Conservation (phyloP, 92 coral and sea anemone species). For the Porites cylindrica region DNA sequence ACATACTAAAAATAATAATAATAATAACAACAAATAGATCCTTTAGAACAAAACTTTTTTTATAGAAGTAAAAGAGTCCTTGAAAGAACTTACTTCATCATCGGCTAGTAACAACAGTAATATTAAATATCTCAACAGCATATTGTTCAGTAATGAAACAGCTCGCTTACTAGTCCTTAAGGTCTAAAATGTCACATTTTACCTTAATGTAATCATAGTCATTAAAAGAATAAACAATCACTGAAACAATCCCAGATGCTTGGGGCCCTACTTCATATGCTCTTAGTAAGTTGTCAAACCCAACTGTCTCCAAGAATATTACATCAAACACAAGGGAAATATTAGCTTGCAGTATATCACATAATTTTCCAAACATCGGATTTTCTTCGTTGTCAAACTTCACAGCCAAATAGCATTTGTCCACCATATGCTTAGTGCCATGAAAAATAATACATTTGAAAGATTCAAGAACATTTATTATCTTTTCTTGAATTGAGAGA, state of each 20-base stretch:
- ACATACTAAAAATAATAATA: no score
- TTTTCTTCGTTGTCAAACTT: constrained; percentile 2
- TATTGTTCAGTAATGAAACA: no score
- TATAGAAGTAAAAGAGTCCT: no score
- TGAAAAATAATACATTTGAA: constrained; percentile 21
- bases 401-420: constrained; percentile 34
- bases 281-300: constrained; percentile 2
- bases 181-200: no score
- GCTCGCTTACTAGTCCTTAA: no score
- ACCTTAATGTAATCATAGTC: no score
- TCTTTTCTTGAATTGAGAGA: not conserved
- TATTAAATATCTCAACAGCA: no score
- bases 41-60: no score
- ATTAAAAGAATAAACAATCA: no score
- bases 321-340: constrained; percentile 1
- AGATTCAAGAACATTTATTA: not conserved
- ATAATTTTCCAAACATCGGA: constrained; percentile 38
- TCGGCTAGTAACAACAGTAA: no score
- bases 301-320: constrained; percentile 15
- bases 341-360: constrained; percentile 11
- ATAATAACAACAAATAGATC: no score
- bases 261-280: constrained; percentile 28
- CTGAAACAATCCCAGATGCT: constrained; percentile 15
- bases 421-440: constrained; percentile 37
- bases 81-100: no score